Base-by-base conservation (phyloP, 2,113 vertebrate genomes). In the Perognathus longimembris region DNA sequence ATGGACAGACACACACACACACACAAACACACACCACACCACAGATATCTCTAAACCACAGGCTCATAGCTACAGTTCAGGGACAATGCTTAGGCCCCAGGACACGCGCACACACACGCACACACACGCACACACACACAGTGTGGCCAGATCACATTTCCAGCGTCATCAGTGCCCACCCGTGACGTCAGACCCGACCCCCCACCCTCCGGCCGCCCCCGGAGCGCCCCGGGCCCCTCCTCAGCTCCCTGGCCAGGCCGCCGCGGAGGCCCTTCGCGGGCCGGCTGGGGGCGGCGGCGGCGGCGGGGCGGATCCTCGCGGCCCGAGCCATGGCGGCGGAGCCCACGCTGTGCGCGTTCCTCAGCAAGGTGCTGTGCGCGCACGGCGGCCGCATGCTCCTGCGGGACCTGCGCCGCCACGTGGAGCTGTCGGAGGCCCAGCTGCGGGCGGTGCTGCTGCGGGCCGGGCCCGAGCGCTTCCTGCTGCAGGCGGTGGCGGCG, bases 361-460 rank as follows among this genome's bases (percentile, higher is more conserved):
- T 98, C 67, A 97, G 97, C 75, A 97, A 97, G 92, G 89, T 96
- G 34, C 93, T 98, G 73, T 98, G 98, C 85, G 87, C 95, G 12
- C 36, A 94, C 0, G 98, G 97, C 26, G 98, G 98, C 76, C 88
- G 96, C 79, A 69, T 98, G 96, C 28, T 32, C 12, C 91, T 94
- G 81, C 24, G 1, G 32, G 90, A 94, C 87, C 95, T 98, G 57
- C 87, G 50, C 66, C 61, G 80, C 69, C 45, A 45, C 69, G 4
- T 97, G 86, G 97, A 94, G n/a, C 97, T 98, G 18, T 75, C 97
- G 28, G 94, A 66, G 28, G 64, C 57, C 40, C 92, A 97, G 97
- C 97, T 98, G 36, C 38, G 6, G 22, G 88, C 92, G 17, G 97
- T 97, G 90, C 97, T 98, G 91, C 12, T 1, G 70, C 96, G 94